Percentiles rank a stretch among this genome's conserved stretches.
These are phyloP conservation scores for Gallinago stenura DNA, from an alignment of 2,797 vertebrate genomes.

Conservation along the genomic window DNA sequence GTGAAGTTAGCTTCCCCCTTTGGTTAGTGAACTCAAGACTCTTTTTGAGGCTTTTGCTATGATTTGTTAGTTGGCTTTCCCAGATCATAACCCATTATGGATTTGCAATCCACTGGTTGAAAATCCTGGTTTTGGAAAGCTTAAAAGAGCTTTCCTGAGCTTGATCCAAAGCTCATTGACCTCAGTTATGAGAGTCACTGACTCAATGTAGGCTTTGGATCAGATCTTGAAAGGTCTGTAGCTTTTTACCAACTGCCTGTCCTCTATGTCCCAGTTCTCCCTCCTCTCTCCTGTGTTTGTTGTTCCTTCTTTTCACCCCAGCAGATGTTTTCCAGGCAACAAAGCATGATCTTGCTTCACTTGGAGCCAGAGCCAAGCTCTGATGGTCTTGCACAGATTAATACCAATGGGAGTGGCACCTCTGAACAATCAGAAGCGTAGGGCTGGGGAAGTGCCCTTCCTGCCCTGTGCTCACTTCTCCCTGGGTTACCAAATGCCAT, in stretches of 20 bases:
- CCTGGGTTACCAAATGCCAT: background rate
- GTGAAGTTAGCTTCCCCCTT: rapidly evolving
- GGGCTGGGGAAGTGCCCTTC: background rate
- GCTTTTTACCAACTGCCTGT: background rate
- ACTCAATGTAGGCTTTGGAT: background rate
- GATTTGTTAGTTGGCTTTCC: background rate
- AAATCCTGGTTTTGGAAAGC: background rate
- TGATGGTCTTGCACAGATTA: background rate
- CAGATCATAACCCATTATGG: background rate
- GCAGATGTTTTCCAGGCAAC: slow-evolving; percentile 12
- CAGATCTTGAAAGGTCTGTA: background rate
- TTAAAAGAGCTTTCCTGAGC: background rate
- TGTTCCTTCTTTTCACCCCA: background rate
- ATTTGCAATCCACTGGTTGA: background rate
- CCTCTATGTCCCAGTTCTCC: background rate
- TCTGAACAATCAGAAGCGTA: background rate
- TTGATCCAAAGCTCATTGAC: background rate
- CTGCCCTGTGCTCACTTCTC: background rate
- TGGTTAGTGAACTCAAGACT: background rate
- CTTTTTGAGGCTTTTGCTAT: background rate
- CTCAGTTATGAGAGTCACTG: background rate
- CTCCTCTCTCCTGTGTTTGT: background rate
- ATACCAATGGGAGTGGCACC: background rate
- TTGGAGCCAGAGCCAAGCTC: background rate
- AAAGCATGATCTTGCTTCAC: background rate